Evolutionary conservation across 2,888 invertebrate genomes (phyloP), one percentile per base, ranked within the genome.

Genomic region (Cosmopolites sordidus): DNA sequence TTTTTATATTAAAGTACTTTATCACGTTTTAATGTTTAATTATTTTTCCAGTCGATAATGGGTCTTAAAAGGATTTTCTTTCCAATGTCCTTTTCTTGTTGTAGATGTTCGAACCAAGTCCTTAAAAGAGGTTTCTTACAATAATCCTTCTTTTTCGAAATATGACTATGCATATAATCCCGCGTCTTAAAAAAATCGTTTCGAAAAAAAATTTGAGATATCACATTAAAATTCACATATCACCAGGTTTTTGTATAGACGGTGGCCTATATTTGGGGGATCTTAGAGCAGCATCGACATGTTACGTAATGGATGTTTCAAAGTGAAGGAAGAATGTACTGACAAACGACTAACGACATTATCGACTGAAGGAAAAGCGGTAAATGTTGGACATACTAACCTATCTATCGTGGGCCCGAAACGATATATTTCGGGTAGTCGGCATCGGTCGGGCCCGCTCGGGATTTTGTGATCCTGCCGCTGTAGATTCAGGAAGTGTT

Each of bases 351-450:
- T 42, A 51, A 57, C 59, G 58, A 61, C 65, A 64, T 66, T 65
- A 65, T 66, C 64, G 66, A 65, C 65, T 63, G 63, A 61, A 64
- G 50, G 58, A 57, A 45, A 48, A 56, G 47, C 54, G 57, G 56
- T 48, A 40, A 55, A 47, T 39, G 42, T 43, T 29, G 41, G 44
- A 48, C 54, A 54, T 30, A 63, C 63, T 63, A 60, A 56, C 58
- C 58, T 50, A 49, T 53, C 59, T 60, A 53, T 49, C 29, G 48
- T 33, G 44, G 37, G 48, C 58, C 55, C 54, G 58, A 46, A 17
- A 54, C 56, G 55, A 61, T 60, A 61, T 62, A 62, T 61, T 60
- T 60, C 46, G 51, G 57, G 45, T 52, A 39, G 48, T 63, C 63
- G 64, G 56, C 5, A 47, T 22, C 29, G 42, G 39, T 61, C 63